Conservation (phyloP, 1,140 invertebrate species). For the Pseudomyrmex dendroicus region DNA sequence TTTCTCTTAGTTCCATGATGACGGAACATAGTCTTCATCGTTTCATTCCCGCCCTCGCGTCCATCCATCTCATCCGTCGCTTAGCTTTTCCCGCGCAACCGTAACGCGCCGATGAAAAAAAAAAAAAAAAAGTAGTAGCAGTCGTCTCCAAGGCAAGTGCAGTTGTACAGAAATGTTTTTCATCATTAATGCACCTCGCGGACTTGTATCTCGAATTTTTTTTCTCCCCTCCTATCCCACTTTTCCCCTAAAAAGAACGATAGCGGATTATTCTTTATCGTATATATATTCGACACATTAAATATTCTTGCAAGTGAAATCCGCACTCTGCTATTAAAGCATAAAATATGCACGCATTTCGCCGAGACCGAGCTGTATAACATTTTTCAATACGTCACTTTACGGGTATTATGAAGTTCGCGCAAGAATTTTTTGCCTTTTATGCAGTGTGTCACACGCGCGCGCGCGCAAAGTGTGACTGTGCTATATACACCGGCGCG, state of each 20-base stretch:
- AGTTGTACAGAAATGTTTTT: background rate
- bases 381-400: background rate
- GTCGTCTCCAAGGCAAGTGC: background rate
- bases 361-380: background rate
- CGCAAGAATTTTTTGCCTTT: too few relatives aligned
- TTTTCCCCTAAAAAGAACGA: too few relatives aligned
- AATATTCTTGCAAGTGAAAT: too few relatives aligned
- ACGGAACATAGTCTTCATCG: background rate
- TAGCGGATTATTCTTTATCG: too few relatives aligned
- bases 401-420: background rate
- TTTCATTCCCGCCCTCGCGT: constrained; percentile 5
- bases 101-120: background rate
- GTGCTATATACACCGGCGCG: constrained; percentile 63
- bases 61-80: constrained; percentile 16
- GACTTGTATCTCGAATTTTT: background rate
- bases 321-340: too few relatives aligned
- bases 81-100: background rate
- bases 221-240: too few relatives aligned
- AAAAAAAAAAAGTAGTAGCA: too few relatives aligned
- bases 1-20: constrained; percentile 21
- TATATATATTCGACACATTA: too few relatives aligned
- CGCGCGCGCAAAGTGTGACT: constrained; percentile 58
- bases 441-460: too few relatives aligned
- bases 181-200: background rate
- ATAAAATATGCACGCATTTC: too few relatives aligned